These are phyloP conservation scores for Protosalanx chinensis DNA, from an alignment of 2,797 vertebrate genomes.

Conservation along the genomic window DNA sequence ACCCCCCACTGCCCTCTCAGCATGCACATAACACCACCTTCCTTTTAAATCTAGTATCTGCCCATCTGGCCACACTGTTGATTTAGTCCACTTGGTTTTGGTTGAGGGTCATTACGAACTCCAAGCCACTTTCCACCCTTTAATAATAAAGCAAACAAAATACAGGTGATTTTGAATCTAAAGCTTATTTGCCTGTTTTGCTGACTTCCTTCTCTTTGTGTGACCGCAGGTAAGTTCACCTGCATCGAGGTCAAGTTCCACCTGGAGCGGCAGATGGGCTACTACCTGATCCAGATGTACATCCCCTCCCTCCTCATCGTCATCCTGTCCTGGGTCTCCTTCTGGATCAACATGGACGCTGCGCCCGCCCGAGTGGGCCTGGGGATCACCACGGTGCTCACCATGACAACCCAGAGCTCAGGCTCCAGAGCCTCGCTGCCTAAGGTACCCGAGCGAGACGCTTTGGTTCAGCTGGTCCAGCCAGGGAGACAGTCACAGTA, in stretches of 20 bases:
- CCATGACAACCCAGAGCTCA: conserved; percentile 94
- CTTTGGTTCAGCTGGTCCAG: background rate
- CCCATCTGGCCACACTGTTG: background rate
- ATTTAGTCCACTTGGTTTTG: background rate
- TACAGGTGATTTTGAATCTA: too few relatives aligned
- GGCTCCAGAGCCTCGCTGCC: conserved; percentile 92
- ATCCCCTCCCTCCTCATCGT: conserved; percentile 93
- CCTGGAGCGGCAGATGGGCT: conserved; percentile 93
- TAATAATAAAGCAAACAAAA: too few relatives aligned
- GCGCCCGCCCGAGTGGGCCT: conserved; percentile 89
- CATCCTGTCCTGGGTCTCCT: conserved; percentile 94
- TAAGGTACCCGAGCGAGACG: conserved; percentile 74
- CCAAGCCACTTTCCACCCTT: too few relatives aligned
- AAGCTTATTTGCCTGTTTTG: background rate
- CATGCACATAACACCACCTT: too few relatives aligned
- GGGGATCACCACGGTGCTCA: conserved; percentile 92
- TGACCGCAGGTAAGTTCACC: conserved; percentile 86
- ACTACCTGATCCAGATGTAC: conserved; percentile 98
- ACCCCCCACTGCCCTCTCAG: too few relatives aligned
- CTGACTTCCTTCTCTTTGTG: background rate
- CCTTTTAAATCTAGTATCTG: background rate
- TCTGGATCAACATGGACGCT: conserved; percentile 96
- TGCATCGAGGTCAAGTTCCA: conserved; percentile 97
- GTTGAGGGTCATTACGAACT: background rate
- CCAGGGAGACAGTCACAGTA: too few relatives aligned